Conservation (phyloP, 2,888 invertebrate genomes). For the Pachydiplax longipennis region DNA sequence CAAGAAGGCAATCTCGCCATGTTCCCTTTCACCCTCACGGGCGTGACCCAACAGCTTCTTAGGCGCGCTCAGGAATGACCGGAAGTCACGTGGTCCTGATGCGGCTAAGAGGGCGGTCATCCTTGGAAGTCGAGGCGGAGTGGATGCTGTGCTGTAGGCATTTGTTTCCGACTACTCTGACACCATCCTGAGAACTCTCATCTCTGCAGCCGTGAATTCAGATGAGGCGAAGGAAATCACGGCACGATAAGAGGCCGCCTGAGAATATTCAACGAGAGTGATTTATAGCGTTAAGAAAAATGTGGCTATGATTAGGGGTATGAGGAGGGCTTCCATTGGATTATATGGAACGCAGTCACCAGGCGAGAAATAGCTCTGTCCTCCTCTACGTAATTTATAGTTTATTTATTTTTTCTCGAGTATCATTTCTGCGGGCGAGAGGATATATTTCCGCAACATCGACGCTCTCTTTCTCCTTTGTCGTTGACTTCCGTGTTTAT, state of each 20-base stretch:
- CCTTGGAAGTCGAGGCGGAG: not conserved
- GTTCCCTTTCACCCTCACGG: not conserved
- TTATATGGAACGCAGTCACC: not conserved
- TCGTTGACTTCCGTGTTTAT: not conserved
- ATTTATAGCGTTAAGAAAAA: not conserved
- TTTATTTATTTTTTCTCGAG: not conserved
- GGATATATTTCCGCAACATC: not conserved
- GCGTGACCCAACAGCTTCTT: not conserved
- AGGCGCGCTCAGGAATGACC: not conserved
- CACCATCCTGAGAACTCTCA: not conserved
- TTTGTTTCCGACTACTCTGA: too few species aligned
- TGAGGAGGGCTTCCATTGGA: not conserved
- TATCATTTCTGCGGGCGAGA: not conserved
- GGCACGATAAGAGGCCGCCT: not conserved
- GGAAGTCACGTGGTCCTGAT: slow-evolving; percentile 5
- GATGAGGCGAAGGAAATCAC: not conserved
- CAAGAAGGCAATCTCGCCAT: not conserved
- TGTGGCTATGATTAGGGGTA: not conserved
- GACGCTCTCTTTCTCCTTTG: not conserved
- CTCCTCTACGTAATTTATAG: not conserved
- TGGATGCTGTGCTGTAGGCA: not conserved
- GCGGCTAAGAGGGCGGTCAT: not conserved
- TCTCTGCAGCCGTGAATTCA: not conserved
- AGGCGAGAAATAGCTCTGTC: not conserved
- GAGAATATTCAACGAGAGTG: not conserved